These are phyloP conservation scores for Myripristis jacobus DNA, from an alignment of 2,797 vertebrate species.

Conservation along the genomic window DNA sequence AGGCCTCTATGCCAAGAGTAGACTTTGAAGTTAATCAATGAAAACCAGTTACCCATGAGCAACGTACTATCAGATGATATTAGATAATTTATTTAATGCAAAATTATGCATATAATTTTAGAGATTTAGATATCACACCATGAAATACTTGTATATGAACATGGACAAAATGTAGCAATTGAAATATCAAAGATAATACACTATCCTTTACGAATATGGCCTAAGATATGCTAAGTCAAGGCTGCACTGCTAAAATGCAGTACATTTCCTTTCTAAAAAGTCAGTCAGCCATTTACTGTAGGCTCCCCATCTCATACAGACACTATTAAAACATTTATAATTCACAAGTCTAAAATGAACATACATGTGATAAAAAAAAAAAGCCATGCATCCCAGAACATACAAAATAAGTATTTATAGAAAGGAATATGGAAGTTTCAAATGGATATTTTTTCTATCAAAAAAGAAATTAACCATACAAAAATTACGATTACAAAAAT, in stretches of 20 bases:
- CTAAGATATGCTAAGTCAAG: not conserved
- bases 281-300: not conserved
- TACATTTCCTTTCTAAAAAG: not conserved
- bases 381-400: constrained; percentile 2
- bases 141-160: not conserved
- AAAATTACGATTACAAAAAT: constrained; percentile 50
- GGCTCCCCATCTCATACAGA: not conserved
- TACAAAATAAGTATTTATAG: constrained; percentile 1
- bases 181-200: not conserved
- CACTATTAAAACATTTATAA: not conserved
- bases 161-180: not conserved
- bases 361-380: constrained; percentile 2
- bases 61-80: not conserved
- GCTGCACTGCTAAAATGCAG: no score
- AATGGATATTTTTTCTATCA: constrained; percentile 52
- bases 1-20: not conserved
- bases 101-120: no score
- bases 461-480: constrained; percentile 52
- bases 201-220: not conserved
- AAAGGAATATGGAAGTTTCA: constrained; percentile 16
- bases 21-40: not conserved
- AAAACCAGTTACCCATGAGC: not conserved
- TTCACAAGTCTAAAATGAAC: not conserved
- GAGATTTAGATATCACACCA: not conserved
- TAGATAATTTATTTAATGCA: no score